Evolutionary conservation across 2,888 invertebrate genomes (phyloP), one percentile per base, ranked within the genome.

Genomic region (Parasteatoda lunata): DNA sequence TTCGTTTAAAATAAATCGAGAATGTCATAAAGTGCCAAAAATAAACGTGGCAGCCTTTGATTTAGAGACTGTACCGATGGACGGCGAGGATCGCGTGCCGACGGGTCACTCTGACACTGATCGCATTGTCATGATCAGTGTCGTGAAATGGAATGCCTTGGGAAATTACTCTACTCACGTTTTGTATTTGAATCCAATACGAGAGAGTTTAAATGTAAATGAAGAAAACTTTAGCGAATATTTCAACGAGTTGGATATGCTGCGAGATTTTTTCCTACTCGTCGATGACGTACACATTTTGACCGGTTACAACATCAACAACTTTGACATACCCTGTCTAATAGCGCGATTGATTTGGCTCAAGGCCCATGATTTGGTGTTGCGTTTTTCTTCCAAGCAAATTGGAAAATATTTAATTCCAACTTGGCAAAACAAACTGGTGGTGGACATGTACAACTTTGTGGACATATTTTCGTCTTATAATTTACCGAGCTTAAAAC

Each of bases 401-500:
- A 72, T 83, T 49, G 83, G 83, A 9, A 45, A 54, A 47, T 45
- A 51, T 47, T 9, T 77, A 11, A 65, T 83, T 13, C 45, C 69
- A 0, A 72, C 77, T 4, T 77, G 48, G 51, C 49, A 77, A 52
- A 77, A 83, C 47, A 77, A 77, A 83, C 11, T 83, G 4, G 15
- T 77, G 13, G 51, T 83, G 1, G 83, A 83, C 52, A 64, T 83
- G 66, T 83, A 83, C 15, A 30, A 64, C 64, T 83, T 68, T 30
- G 64, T 83, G 65, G 64, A 54, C 51, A 83, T 48, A 45, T 83
- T 83, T 77, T 83, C 83, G 1, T 45, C 71, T 51, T 83, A 77
- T 6, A 66, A 83, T 77, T 83, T 83, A 51, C 83, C 83, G 0
- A 83, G 83, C 77, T 83, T 64, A 8, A 83, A 83, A 71, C 49